These are phyloP conservation scores for Piezodorus guildinii DNA, from an alignment of 1,140 invertebrate species.

Conservation along the genomic window DNA sequence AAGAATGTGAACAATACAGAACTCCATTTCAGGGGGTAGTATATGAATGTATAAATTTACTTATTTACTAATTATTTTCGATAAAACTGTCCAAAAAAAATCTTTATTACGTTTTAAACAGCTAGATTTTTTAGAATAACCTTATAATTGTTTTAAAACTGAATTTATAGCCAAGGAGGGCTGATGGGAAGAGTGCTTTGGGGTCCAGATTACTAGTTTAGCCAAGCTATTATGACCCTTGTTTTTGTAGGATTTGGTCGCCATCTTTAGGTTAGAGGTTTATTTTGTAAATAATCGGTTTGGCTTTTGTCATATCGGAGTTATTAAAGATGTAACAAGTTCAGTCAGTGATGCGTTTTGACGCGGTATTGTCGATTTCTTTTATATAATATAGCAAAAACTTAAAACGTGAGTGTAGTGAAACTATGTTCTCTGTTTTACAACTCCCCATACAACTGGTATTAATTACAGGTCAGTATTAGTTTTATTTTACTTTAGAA, in stretches of 20 bases:
- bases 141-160: too few relatives aligned
- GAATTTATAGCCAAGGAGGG: too few relatives aligned
- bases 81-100: too few relatives aligned
- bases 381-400: background rate
- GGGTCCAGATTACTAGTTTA: background rate
- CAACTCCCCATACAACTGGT: constrained; percentile 6
- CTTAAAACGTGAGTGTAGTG: constrained; percentile 8
- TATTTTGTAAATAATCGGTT: constrained; percentile 15
- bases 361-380: background rate
- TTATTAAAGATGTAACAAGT: background rate
- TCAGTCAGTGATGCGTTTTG: background rate
- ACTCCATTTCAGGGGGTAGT: too few relatives aligned
- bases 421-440: constrained; percentile 13
- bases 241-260: constrained; percentile 2
- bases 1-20: too few relatives aligned
- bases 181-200: background rate
- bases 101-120: too few relatives aligned
- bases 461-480: constrained; percentile 13
- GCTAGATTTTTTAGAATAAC: too few relatives aligned
- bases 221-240: constrained; percentile 16
- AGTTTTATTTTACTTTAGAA: background rate
- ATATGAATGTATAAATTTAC: too few relatives aligned
- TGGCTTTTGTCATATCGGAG: background rate
- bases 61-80: too few relatives aligned
- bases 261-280: constrained; percentile 5